Evolutionary conservation across 2,113 vertebrate species (phyloP).

Genomic region (Chinchilla lanigera): DNA sequence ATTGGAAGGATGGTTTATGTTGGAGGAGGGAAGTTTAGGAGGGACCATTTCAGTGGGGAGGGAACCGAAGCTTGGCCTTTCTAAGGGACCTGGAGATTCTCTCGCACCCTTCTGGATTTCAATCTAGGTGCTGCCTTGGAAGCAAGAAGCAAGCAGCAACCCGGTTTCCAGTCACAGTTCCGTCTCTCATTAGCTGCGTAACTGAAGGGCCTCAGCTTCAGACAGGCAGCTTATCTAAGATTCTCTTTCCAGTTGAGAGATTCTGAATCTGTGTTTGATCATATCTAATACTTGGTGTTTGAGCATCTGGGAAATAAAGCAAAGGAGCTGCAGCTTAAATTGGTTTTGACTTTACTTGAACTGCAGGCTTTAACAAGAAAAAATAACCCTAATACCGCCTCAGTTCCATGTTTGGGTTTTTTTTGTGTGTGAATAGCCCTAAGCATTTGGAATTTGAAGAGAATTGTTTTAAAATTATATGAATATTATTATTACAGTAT

Average conservation of each 20-base stretch:
- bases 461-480: background rate
- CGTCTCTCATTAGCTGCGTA: background rate
- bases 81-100: background rate
- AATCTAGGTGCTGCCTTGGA: background rate
- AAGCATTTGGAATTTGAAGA: conserved; percentile 5
- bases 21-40: background rate
- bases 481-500: background rate
- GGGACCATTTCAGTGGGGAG: fast-evolving
- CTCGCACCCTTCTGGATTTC: background rate
- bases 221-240: background rate
- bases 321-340: background rate
- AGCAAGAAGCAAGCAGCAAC: background rate
- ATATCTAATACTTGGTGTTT: background rate
- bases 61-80: too few species aligned
- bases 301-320: background rate
- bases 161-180: background rate
- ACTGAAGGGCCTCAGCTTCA: background rate
- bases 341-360: conserved; percentile 10
- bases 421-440: background rate
- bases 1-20: background rate
- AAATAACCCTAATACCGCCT: background rate
- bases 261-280: background rate
- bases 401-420: background rate
- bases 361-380: conserved; percentile 22
- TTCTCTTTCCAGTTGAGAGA: background rate